A percentile compares a stretch with the other conserved stretches of the same genome.
These are phyloP conservation scores for Aradus depressus DNA, from an alignment of 2,888 invertebrate species.

Conservation along the genomic window DNA sequence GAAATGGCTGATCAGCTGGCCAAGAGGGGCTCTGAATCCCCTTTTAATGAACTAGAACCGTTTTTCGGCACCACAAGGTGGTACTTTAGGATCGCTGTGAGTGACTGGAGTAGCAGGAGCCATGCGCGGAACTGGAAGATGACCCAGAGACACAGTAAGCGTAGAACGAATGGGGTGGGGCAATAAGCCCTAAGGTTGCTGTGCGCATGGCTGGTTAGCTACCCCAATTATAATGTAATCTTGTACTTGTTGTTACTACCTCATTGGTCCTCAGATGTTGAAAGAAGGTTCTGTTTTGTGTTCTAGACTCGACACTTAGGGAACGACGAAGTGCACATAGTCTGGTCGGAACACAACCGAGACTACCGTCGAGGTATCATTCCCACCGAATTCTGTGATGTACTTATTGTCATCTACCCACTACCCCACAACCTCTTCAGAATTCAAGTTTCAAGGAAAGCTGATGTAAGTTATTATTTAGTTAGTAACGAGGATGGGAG, in stretches of 20 bases:
- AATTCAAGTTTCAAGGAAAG: conserved; percentile 74
- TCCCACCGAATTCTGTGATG: conserved; percentile 98
- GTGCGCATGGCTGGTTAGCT: too few relatives aligned
- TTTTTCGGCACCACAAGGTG: too few relatives aligned
- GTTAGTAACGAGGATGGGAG: not conserved
- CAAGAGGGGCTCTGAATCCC: too few relatives aligned
- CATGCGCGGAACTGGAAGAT: too few relatives aligned
- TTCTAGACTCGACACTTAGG: conserved; percentile 82
- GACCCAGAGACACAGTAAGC: too few relatives aligned
- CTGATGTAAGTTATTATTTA: conserved; percentile 49
- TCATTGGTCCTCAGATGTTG: not conserved
- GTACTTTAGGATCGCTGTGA: too few relatives aligned
- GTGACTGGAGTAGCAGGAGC: too few relatives aligned
- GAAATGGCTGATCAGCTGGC: too few relatives aligned
- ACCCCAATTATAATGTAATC: too few relatives aligned
- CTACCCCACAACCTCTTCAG: conserved; percentile 73
- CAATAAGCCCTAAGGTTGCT: too few relatives aligned
- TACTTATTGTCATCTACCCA: conserved; percentile 92
- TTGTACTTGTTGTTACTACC: not conserved
- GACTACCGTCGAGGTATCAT: conserved; percentile 94
- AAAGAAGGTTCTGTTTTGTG: conserved; percentile 1
- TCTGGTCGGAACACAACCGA: conserved; percentile 95
- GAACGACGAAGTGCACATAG: conserved; percentile 97
- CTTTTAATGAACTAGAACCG: too few relatives aligned
- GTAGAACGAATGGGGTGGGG: too few relatives aligned